Evolutionary conservation across 2,888 invertebrate species (phyloP).

Genomic region (Hofmannophila pseudospretella): DNA sequence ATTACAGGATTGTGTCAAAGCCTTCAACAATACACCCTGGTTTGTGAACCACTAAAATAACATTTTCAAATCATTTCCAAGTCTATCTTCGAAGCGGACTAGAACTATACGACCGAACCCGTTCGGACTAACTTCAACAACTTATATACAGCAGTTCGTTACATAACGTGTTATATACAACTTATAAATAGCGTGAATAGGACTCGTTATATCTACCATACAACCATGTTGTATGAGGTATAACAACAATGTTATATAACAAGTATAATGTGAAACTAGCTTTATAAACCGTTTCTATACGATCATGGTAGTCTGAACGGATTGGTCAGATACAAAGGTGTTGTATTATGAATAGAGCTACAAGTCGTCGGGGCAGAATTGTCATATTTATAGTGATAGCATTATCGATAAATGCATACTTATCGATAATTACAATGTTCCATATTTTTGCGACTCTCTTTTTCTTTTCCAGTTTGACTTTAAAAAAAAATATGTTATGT

Average conservation of each 20-base stretch:
- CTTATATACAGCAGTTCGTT: background rate
- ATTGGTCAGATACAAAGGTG: constrained; percentile 2
- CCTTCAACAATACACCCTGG: background rate
- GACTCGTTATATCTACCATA: background rate
- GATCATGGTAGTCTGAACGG: constrained; percentile 3
- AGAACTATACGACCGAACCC: constrained; percentile 27
- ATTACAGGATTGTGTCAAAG: background rate
- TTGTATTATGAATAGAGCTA: too few species aligned
- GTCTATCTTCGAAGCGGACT: constrained; percentile 38
- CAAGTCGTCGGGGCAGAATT: too few species aligned
- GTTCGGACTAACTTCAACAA: constrained; percentile 20
- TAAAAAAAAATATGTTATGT: too few species aligned
- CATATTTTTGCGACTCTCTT: too few species aligned
- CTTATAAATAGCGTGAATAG: background rate
- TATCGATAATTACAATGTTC: too few species aligned
- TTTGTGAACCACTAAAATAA: constrained; percentile 8
- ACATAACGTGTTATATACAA: background rate
- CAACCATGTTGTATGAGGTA: background rate
- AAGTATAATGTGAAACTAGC: background rate
- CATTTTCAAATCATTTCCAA: constrained; percentile 12
- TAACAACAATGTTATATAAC: background rate
- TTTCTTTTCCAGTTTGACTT: too few species aligned
- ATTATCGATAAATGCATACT: too few species aligned
- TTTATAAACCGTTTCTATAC: background rate
- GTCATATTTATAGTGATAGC: too few species aligned